Conservation (phyloP, 2,797 vertebrate species). For the Eleutherodactylus coqui region DNA sequence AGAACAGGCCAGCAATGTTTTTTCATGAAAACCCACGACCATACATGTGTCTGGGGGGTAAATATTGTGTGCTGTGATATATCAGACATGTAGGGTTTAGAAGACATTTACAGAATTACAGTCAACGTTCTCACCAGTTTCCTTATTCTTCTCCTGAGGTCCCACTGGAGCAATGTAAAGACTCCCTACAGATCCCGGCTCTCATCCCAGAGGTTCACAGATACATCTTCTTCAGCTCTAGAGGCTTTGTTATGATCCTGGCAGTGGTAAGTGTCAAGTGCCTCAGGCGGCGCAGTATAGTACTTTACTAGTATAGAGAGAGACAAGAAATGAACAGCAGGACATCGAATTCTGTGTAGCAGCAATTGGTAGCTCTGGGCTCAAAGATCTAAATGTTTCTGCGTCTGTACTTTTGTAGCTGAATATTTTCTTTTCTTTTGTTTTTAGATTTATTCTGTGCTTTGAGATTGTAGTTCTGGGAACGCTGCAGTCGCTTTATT, state of each 20-base stretch:
- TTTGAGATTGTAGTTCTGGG: neutral
- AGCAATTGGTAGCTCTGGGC: neutral
- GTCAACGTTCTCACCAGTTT: neutral
- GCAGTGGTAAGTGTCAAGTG: conserved; percentile 70
- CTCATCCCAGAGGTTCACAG: conserved; percentile 75
- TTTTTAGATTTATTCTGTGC: neutral
- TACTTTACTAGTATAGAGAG: neutral
- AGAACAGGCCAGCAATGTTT: neutral
- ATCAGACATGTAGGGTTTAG: neutral
- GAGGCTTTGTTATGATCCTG: conserved; percentile 71
- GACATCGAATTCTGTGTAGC: neutral
- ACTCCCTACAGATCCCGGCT: conserved; percentile 70
- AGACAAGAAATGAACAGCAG: neutral
- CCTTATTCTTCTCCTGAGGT: conserved; percentile 65
- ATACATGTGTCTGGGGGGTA: neutral
- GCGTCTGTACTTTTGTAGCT: neutral
- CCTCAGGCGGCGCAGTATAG: neutral
- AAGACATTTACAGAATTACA: neutral
- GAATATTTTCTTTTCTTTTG: neutral
- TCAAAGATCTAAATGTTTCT: neutral
- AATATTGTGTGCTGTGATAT: neutral
- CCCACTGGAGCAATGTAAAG: conserved; percentile 66
- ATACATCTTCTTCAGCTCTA: conserved; percentile 78
- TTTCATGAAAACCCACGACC: neutral
- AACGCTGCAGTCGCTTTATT: neutral